Evolutionary conservation across 2,113 vertebrate species (phyloP).

Genomic region (Capreolus pygargus): DNA sequence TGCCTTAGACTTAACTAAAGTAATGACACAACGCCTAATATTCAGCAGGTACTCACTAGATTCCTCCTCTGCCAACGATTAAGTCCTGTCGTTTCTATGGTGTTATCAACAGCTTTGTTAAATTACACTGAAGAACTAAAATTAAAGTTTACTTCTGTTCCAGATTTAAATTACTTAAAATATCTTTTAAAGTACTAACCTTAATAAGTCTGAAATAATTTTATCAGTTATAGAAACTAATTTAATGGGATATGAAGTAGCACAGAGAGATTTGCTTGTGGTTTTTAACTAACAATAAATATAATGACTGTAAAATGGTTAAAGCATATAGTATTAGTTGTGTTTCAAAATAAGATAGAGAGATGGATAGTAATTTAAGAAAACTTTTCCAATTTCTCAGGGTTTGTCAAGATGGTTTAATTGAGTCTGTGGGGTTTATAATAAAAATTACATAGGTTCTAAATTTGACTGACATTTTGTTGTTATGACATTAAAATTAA

Average conservation of each 20-base stretch:
- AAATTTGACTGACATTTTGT: background rate
- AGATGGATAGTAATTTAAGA: background rate
- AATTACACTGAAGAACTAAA: background rate
- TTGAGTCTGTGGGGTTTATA: background rate
- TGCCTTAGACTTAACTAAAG: background rate
- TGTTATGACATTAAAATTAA: background rate
- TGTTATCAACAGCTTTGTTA: background rate
- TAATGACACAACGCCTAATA: background rate
- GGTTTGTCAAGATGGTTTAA: background rate
- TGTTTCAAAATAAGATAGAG: background rate
- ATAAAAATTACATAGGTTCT: background rate
- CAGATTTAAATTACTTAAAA: background rate
- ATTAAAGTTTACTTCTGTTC: background rate
- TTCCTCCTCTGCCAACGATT: rapidly evolving
- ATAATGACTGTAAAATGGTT: background rate
- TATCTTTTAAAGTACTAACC: background rate
- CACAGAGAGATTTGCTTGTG: background rate
- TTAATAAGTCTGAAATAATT: background rate
- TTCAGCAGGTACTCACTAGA: background rate
- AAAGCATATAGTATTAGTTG: background rate
- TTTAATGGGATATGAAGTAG: background rate
- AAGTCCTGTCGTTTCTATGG: background rate
- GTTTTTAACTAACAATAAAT: background rate
- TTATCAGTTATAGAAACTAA: background rate
- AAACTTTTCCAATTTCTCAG: background rate